Evolutionary conservation across 1,140 invertebrate species (phyloP), one percentile per base, ranked within the genome.

Genomic region (Tribolium madens): DNA sequence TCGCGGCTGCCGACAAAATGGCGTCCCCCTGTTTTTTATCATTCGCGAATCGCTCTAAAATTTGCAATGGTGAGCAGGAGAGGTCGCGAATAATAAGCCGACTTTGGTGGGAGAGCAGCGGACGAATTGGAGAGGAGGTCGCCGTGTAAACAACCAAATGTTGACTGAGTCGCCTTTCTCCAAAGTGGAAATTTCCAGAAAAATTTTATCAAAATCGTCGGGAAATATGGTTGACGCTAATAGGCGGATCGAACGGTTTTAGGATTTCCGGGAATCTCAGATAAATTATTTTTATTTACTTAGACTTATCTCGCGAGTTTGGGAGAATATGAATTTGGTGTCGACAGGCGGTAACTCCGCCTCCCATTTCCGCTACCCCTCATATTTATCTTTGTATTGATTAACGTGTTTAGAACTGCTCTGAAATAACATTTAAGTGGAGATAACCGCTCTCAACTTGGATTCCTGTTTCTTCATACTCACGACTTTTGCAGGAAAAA

Each of bases 301-400:
- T 64, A 13, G n/a, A 33, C 21, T 60, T 71, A 71, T 71, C 68
- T 50, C 36, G 12, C 18, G 5, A 31, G 46, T 72, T 71, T 71
- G 68, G 13, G 70, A 33, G 50, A 72, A 72, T 72, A 72, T 72
- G 70, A 72, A 52, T 72, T 72, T 72, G 70, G 70, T 72, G 70
- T 26, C 13, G 70, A 72, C 70, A 46, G 70, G 70, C 36, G 21
- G 18, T 18, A 72, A 72, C 70, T 72, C 70, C 70, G 70, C 70
- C 70, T 13, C 70, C 70, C 17, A 72, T 50, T 72, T 72, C 70
- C 70, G 70, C 46, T 72, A 48, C 46, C 70, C 46, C 47, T 52
- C 70, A 48, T 71, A 72, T 72, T 72, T 72, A 72, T 72, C 70
- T 52, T 72, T 72, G 46, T 48, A 50, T 72, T 72, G 70, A 72